phyloP scores from a whole-genome alignment of 64 coral and sea anemone species.

The Montipora sp. region DNA sequence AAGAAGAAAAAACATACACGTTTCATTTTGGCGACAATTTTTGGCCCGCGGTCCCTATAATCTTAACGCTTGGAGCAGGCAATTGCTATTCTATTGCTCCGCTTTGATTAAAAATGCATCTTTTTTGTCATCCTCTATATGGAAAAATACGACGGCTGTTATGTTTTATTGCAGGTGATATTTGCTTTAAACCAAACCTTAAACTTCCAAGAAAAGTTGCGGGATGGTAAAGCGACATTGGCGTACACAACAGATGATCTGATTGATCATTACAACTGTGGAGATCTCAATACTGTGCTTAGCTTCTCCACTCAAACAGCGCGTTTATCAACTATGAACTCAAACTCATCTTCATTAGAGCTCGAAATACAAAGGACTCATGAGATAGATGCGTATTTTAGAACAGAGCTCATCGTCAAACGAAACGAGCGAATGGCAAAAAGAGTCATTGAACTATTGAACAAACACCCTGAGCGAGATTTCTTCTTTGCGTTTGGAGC shows the following conservation, averaged over 20 bases:
- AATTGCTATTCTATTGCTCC: too few species aligned
- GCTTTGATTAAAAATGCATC: too few species aligned
- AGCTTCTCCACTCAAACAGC: conserved; percentile 66
- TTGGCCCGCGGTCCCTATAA: too few species aligned
- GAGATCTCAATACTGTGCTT: conserved; percentile 80
- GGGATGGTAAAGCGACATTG: conserved; percentile 73
- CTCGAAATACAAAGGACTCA: conserved; percentile 64
- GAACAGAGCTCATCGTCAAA: conserved; percentile 85
- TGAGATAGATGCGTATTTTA: conserved; percentile 84
- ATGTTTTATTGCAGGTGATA: conserved; percentile 60
- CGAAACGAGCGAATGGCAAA: conserved; percentile 89
- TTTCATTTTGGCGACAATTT: too few species aligned
- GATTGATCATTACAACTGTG: conserved; percentile 94
- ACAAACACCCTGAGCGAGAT: conserved; percentile 68
- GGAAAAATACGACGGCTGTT: background rate
- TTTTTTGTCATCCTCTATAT: too few species aligned
- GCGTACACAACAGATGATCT: conserved; percentile 83
- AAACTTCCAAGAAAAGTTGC: conserved; percentile 86
- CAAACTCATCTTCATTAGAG: conserved; percentile 59
- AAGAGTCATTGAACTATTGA: conserved; percentile 77
- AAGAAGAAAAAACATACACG: too few species aligned
- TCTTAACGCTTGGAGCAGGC: too few species aligned
- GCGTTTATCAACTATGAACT: conserved; percentile 55
- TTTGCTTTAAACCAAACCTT: conserved; percentile 92
- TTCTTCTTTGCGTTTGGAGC: conserved; percentile 99